phyloP scores from a whole-genome alignment of 2,888 invertebrate genomes.

The Mechanitis mazaeus region DNA sequence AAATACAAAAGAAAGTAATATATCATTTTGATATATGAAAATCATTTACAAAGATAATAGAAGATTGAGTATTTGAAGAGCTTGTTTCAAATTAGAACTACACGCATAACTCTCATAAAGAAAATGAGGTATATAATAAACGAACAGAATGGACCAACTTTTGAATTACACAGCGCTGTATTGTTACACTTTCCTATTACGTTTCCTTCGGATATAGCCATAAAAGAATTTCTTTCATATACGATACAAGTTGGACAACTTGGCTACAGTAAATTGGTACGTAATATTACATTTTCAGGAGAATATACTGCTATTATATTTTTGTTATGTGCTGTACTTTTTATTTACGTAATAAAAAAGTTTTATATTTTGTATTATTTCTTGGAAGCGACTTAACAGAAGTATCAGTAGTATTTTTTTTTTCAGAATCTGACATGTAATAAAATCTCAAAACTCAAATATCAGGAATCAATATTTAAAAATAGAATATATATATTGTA shows the following conservation, averaged over 20 bases:
- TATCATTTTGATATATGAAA: neutral
- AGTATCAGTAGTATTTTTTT: too few relatives aligned
- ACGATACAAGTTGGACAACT: constrained; percentile 18
- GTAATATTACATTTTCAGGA: constrained; percentile 13
- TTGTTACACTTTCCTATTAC: constrained; percentile 31
- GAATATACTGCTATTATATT: constrained; percentile 5
- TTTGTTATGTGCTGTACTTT: neutral
- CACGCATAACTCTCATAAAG: constrained; percentile 26
- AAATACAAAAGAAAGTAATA: too few relatives aligned
- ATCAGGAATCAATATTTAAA: too few relatives aligned
- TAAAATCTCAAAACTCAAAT: too few relatives aligned
- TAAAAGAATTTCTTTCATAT: constrained; percentile 23
- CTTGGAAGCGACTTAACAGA: too few relatives aligned
- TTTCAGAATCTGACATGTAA: too few relatives aligned
- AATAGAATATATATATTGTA: too few relatives aligned
- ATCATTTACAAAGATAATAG: neutral
- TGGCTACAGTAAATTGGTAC: constrained; percentile 14
- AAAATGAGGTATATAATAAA: constrained; percentile 33
- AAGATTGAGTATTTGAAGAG: constrained; percentile 1
- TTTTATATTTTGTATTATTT: too few relatives aligned
- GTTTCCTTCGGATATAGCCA: constrained; percentile 22
- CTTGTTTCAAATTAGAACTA: neutral
- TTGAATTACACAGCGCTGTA: constrained; percentile 29
- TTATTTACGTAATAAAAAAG: too few relatives aligned
- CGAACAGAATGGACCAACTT: constrained; percentile 28